phyloP scores from a whole-genome alignment of 2,797 vertebrate genomes.

The Hypotaenidia okinawae region DNA sequence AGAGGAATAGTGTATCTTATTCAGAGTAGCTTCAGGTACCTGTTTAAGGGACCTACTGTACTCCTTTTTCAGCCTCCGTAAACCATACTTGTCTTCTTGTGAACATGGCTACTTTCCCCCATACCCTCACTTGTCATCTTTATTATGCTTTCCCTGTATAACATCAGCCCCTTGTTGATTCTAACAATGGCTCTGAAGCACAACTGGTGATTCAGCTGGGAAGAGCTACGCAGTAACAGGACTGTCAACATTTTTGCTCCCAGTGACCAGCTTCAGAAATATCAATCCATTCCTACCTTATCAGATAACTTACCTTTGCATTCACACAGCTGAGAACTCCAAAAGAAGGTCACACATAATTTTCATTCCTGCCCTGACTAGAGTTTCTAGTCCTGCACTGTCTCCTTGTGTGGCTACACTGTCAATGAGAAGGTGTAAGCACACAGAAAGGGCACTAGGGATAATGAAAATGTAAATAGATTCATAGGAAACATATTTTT shows the following conservation, averaged over 20 bases:
- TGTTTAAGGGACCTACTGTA: not conserved
- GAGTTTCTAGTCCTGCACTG: not conserved
- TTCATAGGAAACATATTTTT: not conserved
- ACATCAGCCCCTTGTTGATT: not conserved
- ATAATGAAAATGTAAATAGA: not conserved
- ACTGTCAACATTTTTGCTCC: not conserved
- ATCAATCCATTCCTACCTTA: not conserved
- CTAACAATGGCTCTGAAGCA: not conserved
- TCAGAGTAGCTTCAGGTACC: not conserved
- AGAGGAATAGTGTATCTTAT: not conserved
- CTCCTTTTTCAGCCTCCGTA: not conserved
- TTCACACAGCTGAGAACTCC: not conserved
- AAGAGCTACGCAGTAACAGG: not conserved
- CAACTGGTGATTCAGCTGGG: not conserved
- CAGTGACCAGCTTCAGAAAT: not conserved
- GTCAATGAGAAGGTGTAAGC: not conserved
- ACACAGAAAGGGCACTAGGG: not conserved
- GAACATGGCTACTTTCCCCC: not conserved
- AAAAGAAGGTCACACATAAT: not conserved
- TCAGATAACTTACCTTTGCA: not conserved
- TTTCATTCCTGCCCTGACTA: not conserved
- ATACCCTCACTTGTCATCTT: not conserved
- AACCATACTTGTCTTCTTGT: not conserved
- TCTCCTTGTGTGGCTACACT: not conserved
- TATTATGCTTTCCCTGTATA: not conserved